Conservation (phyloP, 2,113 vertebrate species). For the Acrocephalus kingi region DNA sequence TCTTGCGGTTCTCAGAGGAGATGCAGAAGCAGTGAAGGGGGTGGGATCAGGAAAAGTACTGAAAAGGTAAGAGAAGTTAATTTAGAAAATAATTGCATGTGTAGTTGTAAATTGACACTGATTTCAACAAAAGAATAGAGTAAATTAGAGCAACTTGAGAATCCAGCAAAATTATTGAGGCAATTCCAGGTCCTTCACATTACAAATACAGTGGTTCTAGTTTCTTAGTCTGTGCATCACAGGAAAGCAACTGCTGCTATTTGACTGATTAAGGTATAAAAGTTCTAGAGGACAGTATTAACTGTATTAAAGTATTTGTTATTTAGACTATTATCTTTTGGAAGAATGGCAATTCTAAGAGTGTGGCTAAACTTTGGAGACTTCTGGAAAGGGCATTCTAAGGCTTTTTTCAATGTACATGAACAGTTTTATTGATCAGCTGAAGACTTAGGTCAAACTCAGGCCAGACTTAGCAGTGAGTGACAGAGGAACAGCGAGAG, state of each 20-base stretch:
- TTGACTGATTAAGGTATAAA: neutral
- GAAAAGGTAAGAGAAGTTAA: conserved; percentile 78
- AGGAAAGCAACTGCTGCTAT: neutral
- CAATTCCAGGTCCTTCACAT: neutral
- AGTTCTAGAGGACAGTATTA: neutral
- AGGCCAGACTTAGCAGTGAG: neutral
- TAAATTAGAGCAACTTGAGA: neutral
- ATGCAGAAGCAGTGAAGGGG: conserved; percentile 79
- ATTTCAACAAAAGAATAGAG: neutral
- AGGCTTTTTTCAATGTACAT: neutral
- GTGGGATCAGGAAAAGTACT: conserved; percentile 91
- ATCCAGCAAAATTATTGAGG: neutral
- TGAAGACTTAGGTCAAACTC: neutral
- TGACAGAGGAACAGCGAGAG: neutral
- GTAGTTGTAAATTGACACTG: neutral
- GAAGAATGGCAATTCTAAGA: neutral
- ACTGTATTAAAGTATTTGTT: neutral
- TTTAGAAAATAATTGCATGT: neutral
- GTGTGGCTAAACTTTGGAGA: neutral
- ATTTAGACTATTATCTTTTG: neutral
- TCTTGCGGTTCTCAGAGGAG: conserved; percentile 89
- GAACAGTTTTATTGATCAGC: neutral
- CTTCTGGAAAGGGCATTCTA: neutral
- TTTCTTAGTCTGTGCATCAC: neutral
- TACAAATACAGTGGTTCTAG: neutral